Evolutionary conservation across 2,797 vertebrate genomes (phyloP), one percentile per base, ranked within the genome.

Genomic region (Graptemys geographica): DNA sequence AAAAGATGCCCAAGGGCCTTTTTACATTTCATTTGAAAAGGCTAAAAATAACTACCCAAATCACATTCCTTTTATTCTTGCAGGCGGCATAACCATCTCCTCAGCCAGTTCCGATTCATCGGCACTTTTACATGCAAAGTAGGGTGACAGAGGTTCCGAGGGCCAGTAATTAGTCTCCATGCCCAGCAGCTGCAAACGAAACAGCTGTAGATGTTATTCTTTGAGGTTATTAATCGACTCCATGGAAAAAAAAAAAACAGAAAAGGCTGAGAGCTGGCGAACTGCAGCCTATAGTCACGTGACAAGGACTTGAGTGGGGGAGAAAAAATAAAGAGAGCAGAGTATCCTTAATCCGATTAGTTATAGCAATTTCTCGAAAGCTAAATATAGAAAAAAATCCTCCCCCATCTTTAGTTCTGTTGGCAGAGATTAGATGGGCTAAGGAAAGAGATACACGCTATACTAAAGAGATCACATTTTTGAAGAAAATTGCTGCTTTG

Each of bases 171-270:
- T 82, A 90, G 89, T 90, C 93, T 87, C 86, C 79, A 0, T 87
- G 57, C 87, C 84, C 8, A 0, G 81, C 93, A 93, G 87, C 95
- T 87, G 92, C 79, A n/a, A 81, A 88, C 79, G 90, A 83, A 95
- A 91, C 92, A 94, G 96, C 95, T 94, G 97, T 96, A 95, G 90
- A 82, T 49, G 91, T 88, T 94, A 85, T 93, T 94, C 95, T 90
- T 88, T 76, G 0, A 16, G 93, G 91, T 90, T 96, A 95, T 95
- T 96, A 92, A 97, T 86, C 89, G 88, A 92, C 93, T 94, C 56
- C 44, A 33, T 84, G 59, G 90, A 95, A 86, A 83, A 83, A 79
- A 5, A 31, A n/a, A 5, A n/a, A 94, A 86, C 37, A 83, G 93
- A 90, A 95, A 94, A 94, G 49, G 85, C 23, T 6, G 52, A 55